Evolutionary conservation across 1,140 invertebrate genomes (phyloP).

Genomic region (Orchestia grillus): DNA sequence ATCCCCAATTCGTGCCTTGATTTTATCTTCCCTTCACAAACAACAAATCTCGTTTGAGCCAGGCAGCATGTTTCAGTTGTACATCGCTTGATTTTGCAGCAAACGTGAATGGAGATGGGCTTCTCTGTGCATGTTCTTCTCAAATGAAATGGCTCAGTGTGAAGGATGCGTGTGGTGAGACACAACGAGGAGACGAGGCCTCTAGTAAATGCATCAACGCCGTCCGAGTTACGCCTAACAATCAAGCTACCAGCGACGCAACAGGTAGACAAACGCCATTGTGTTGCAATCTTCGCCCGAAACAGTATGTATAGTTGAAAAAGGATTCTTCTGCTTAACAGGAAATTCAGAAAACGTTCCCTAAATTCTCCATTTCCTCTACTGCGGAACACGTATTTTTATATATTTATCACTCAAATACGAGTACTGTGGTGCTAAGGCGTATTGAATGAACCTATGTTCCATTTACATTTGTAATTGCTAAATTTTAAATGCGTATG

Average conservation of each 20-base stretch:
- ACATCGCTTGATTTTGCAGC: slow-evolving; percentile 2
- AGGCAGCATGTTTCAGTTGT: not conserved
- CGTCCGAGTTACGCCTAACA: not conserved
- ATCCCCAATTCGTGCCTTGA: not conserved
- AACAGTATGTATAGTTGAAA: not conserved
- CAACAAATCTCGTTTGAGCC: not conserved
- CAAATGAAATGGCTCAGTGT: slow-evolving; percentile 20
- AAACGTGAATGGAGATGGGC: not conserved
- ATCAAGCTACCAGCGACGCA: not conserved
- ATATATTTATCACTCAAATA: too few relatives aligned
- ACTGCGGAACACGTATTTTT: not conserved
- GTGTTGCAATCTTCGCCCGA: not conserved
- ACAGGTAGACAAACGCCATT: not conserved
- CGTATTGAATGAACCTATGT: too few relatives aligned
- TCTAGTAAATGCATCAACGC: not conserved
- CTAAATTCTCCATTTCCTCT: not conserved
- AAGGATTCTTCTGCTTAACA: not conserved
- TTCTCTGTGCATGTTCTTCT: not conserved
- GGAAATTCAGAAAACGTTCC: not conserved
- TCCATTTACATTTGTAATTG: too few relatives aligned
- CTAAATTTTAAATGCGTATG: too few relatives aligned
- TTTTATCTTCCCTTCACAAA: not conserved
- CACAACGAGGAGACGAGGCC: too few relatives aligned
- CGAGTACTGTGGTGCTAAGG: too few relatives aligned
- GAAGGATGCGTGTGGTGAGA: not conserved